phyloP scores from a whole-genome alignment of 2,888 invertebrate genomes.

The Prenolepis imparis region DNA sequence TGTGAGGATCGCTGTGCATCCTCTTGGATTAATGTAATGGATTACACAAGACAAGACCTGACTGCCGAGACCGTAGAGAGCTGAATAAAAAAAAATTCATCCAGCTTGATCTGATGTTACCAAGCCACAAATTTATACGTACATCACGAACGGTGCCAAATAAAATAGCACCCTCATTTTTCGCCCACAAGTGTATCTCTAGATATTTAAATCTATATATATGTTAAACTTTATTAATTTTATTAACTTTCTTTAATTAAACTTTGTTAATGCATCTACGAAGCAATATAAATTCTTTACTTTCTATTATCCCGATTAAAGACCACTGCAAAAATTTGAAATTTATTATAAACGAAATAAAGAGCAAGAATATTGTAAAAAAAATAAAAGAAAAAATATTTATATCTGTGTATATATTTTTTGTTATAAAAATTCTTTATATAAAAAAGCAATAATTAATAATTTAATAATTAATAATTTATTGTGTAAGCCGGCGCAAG shows the following conservation, averaged over 20 bases:
- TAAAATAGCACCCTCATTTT: neutral
- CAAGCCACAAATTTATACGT: neutral
- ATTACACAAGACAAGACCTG: slow-evolving; percentile 1
- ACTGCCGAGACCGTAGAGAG: neutral
- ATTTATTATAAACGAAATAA: neutral
- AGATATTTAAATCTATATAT: neutral
- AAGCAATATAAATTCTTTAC: neutral
- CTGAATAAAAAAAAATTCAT: slow-evolving; percentile 6
- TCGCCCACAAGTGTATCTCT: no score
- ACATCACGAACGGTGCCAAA: neutral
- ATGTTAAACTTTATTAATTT: neutral
- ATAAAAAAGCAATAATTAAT: neutral
- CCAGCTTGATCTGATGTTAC: neutral
- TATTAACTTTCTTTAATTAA: slow-evolving; percentile 11
- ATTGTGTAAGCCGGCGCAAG: neutral
- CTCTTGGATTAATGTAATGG: slow-evolving; percentile 6
- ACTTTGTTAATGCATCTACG: neutral
- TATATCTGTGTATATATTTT: neutral
- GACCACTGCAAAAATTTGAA: neutral
- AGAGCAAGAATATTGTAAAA: neutral
- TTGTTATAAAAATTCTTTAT: neutral
- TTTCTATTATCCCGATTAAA: neutral
- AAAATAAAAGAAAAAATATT: neutral
- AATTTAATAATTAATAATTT: neutral
- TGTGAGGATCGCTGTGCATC: slow-evolving; percentile 5